These are phyloP conservation scores for Datnioides undecimradiatus DNA, from an alignment of 2,113 vertebrate species.

Conservation along the genomic window DNA sequence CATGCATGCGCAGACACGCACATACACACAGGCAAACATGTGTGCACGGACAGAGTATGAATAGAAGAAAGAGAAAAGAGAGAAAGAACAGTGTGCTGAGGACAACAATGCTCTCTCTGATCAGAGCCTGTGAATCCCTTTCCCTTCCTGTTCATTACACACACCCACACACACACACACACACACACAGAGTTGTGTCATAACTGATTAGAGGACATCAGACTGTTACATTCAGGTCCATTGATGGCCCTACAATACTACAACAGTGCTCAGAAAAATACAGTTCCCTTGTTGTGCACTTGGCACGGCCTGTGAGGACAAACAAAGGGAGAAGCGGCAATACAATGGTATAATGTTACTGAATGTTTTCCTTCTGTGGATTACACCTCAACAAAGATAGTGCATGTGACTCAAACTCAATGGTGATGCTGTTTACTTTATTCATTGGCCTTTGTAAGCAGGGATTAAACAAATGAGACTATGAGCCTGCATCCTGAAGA, in stretches of 20 bases:
- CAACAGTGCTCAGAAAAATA: conserved; percentile 45
- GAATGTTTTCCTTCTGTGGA: conserved; percentile 1
- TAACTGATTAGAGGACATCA: conserved; percentile 69
- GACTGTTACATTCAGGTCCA: conserved; percentile 54
- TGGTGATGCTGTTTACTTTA: background rate
- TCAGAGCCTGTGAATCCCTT: conserved; percentile 48
- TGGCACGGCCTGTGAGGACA: conserved; percentile 14
- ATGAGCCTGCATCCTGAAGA: background rate
- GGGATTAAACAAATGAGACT: background rate
- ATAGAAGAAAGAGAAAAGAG: conserved; percentile 14
- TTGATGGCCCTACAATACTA: conserved; percentile 52
- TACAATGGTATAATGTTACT: conserved; percentile 11
- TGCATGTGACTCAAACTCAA: background rate
- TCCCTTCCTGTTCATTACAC: conserved; percentile 57
- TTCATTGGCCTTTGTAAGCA: background rate
- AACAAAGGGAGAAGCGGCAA: conserved; percentile 2
- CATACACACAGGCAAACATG: background rate
- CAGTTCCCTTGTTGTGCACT: conserved; percentile 36
- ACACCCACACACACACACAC: conserved; percentile 34
- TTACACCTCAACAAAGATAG: background rate
- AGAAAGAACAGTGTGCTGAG: conserved; percentile 25
- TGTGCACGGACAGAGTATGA: background rate
- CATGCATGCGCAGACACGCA: background rate
- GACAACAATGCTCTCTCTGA: conserved; percentile 62
- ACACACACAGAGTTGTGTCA: conserved; percentile 65